Conservation (phyloP, 1,140 invertebrate species). For the Littorina saxatilis region DNA sequence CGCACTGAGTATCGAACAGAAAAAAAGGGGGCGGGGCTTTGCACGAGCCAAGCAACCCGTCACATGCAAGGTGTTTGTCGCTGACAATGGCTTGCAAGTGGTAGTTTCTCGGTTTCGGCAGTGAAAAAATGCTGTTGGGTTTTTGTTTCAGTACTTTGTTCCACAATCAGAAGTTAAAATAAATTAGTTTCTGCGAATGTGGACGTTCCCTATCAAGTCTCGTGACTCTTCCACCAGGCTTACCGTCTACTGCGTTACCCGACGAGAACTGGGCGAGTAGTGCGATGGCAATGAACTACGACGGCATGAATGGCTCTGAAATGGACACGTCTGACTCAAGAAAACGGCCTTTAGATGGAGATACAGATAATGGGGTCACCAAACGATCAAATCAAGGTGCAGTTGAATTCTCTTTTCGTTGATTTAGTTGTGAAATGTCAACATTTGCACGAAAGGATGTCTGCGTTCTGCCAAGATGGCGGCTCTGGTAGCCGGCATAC, state of each 20-base stretch:
- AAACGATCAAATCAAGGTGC: slow-evolving; percentile 92
- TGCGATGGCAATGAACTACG: slow-evolving; percentile 70
- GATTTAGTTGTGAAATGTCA: slow-evolving; percentile 32
- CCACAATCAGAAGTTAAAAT: not conserved
- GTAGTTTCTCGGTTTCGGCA: too few relatives aligned
- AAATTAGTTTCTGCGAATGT: not conserved
- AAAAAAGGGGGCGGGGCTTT: slow-evolving; percentile 21
- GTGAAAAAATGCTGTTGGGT: too few relatives aligned
- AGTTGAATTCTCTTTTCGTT: slow-evolving; percentile 79
- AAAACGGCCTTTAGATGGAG: slow-evolving; percentile 90
- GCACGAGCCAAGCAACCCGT: not conserved
- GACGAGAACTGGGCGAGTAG: slow-evolving; percentile 64
- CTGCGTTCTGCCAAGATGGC: slow-evolving; percentile 68
- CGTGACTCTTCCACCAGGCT: slow-evolving; percentile 50
- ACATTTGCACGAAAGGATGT: slow-evolving; percentile 38
- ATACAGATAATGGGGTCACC: slow-evolving; percentile 89
- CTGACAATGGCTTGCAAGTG: too few relatives aligned
- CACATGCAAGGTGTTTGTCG: not conserved
- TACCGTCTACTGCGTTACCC: slow-evolving; percentile 63
- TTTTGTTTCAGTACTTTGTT: too few relatives aligned
- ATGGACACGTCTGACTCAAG: slow-evolving; percentile 78
- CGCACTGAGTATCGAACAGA: not conserved
- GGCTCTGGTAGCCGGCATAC: slow-evolving; percentile 52
- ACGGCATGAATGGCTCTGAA: slow-evolving; percentile 73
- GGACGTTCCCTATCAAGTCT: slow-evolving; percentile 50